phyloP scores from a whole-genome alignment of 2,888 invertebrate genomes.

The Prenolepis imparis region DNA sequence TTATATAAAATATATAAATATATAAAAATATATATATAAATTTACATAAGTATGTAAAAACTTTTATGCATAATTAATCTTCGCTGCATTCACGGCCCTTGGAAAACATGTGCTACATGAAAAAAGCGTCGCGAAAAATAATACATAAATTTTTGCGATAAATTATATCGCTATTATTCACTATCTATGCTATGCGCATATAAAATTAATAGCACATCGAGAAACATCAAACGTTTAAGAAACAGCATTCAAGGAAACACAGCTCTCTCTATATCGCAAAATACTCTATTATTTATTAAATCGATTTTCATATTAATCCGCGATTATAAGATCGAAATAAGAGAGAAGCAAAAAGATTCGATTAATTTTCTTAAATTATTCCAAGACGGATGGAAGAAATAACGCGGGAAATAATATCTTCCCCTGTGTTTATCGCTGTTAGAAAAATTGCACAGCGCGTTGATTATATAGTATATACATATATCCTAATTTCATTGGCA shows the following conservation, averaged over 20 bases:
- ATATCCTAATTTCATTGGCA: neutral
- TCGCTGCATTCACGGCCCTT: neutral
- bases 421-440: neutral
- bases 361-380: neutral
- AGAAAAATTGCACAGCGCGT: neutral
- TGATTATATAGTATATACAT: neutral
- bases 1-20: too few species aligned
- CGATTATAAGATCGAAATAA: neutral
- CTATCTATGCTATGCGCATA: neutral
- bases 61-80: neutral
- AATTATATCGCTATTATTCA: neutral
- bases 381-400: neutral
- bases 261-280: neutral
- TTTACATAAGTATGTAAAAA: too few species aligned
- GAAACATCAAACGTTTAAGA: neutral
- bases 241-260: neutral
- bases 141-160: neutral
- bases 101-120: neutral
- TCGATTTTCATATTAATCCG: neutral
- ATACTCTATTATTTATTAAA: neutral
- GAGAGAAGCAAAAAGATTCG: neutral
- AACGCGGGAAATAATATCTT: neutral
- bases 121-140: neutral
- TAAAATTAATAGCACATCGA: neutral
- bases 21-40: neutral